These are phyloP conservation scores for Epirrhoe alternata DNA, from an alignment of 2,888 invertebrate genomes.

Conservation along the genomic window DNA sequence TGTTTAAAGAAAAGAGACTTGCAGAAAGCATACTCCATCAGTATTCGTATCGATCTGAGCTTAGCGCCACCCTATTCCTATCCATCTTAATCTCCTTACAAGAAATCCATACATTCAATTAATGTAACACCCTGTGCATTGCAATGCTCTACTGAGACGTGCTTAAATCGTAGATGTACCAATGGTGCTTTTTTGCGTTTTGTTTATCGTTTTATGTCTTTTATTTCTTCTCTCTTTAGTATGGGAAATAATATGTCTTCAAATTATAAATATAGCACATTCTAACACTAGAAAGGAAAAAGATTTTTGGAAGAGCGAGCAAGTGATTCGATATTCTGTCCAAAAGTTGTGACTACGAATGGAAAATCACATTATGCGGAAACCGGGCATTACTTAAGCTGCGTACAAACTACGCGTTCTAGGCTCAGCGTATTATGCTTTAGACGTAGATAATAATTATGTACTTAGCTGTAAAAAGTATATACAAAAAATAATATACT, in stretches of 20 bases:
- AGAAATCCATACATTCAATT: constrained; percentile 58
- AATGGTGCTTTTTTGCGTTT: not conserved
- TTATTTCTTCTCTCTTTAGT: not conserved
- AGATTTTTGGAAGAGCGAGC: too few species aligned
- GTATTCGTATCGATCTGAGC: constrained; percentile 25
- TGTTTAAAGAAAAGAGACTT: not conserved
- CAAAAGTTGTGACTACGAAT: too few species aligned
- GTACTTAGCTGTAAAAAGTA: too few species aligned
- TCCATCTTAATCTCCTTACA: constrained; percentile 45
- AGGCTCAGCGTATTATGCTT: too few species aligned
- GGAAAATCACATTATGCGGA: too few species aligned
- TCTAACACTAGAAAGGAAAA: too few species aligned
- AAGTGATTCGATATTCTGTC: too few species aligned
- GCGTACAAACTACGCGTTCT: too few species aligned
- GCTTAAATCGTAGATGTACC: not conserved
- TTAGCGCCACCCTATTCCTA: constrained; percentile 29
- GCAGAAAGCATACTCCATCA: constrained; percentile 2
- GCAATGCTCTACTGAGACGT: constrained; percentile 27
- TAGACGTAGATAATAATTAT: too few species aligned
- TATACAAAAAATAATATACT: not conserved
- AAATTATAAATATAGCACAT: not conserved
- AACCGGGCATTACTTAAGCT: too few species aligned
- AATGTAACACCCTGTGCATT: constrained; percentile 48
- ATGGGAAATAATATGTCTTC: not conserved
- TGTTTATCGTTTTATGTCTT: not conserved